Base-by-base conservation (phyloP, 2,113 vertebrate genomes). In the Eptatretus burgeri region DNA sequence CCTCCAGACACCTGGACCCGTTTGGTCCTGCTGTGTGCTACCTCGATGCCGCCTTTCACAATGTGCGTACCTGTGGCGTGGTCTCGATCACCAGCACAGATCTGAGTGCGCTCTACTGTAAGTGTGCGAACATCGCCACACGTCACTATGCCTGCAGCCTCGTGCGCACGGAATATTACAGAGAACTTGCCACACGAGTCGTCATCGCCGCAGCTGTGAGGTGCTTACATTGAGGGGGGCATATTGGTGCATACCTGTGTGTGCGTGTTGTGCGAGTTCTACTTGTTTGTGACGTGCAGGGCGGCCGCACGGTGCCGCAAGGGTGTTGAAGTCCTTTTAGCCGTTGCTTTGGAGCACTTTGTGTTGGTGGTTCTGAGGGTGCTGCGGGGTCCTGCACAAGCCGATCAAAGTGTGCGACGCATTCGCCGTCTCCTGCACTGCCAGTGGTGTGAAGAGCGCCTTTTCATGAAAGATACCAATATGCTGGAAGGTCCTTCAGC, bases 381-480 rank as follows among this genome's bases (percentile, higher is more conserved):
- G 65, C 70, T 95, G 63, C 70, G 89, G 50, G 89, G 89, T 13
- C 81, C 88, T 1, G 73, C 79, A 1, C 79, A 81, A 67, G 89
- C 91, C 0, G 91, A 98, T 52, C 80, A 91, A 65, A 77, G 82
- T 0, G 71, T 74, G n/a, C 84, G 80, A 74, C 83, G 81, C 71
- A 71, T 98, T 5, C 77, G 77, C 1, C 82, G 81, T 64, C 80
- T 98, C 63, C 76, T 93, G 67, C 91, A 98, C 66, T 98, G 89
- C 67, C 86, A 91, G 74, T 95, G 91, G 91, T 98, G 91, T 13
- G 91, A 95, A 72, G 91, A 91, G 73, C 80, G 91, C 51, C 75
- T 84, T 62, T 96, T 96, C 71, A 80, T 86, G 68, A 85, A 77
- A 66, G 79, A 74, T 52, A 77, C 82, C 16, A 84, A 78, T 70